Base-by-base conservation (phyloP, 2,888 invertebrate species). In the Conus canariensis region DNA sequence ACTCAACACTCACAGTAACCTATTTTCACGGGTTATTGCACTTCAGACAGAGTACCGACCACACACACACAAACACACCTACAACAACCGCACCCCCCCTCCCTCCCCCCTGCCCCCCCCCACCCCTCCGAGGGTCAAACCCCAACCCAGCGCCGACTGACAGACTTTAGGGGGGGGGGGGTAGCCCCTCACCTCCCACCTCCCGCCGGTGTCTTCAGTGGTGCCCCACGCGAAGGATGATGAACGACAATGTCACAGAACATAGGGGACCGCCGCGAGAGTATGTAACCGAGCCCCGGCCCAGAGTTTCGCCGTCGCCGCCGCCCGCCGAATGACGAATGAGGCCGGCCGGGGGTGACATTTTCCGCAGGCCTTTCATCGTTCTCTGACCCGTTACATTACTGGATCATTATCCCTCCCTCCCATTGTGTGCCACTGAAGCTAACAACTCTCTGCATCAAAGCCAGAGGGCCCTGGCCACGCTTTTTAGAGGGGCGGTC, bases 341-440 rank as follows among this genome's bases (percentile, higher is more conserved):
- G 89, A 64, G 67, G n/a, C 85, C 8, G 58, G 14, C 82, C 19
- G 16, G 45, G 45, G 45, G 12, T 89, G 89, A 85, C 89, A 89
- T 89, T 89, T 89, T 5, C 45, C 67, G 10, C 70, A 25, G 64
- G 19, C 67, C 89, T 89, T 89, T 85, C 70, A 83, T 83, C 60
- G 58, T 60, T 59, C 30, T 59, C 25, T 64, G 88, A 88, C 88
- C 88, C 82, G 88, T 82, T 88, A 82, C 82, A 56, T 82, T 88
- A 88, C 60, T 77, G 45, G 60, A 82, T 88, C 82, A 88, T 88
- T 88, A 88, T 22, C 70, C 70, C 45, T 70, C n/a, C 56, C 88
- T n/a, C 16, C 88, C 80, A 45, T 64, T 22, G 82, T 82, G 88
- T 60, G 60, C 83, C 30, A 82, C 58, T 60, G 60, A 25, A 22